These are phyloP conservation scores for Drosophila subobscura DNA, from an alignment of 1,140 invertebrate species.

Conservation along the genomic window DNA sequence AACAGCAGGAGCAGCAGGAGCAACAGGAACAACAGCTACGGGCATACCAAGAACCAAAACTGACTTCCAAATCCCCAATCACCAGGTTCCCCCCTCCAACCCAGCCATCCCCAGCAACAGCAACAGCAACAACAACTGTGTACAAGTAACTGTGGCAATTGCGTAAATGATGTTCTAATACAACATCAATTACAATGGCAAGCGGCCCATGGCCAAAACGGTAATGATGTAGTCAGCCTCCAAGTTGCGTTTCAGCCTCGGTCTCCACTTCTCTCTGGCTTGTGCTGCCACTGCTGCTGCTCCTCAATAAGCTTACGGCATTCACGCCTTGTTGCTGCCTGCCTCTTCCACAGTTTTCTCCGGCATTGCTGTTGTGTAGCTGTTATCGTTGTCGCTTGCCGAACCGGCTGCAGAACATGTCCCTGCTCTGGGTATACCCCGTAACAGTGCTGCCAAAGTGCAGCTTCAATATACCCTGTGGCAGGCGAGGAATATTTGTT, in stretches of 20 bases:
- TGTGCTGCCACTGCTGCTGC: conserved; percentile 21
- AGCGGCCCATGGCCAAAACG: conserved; percentile 73
- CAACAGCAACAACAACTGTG: conserved; percentile 18
- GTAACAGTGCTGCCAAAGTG: conserved; percentile 22
- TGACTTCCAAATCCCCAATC: too few relatives aligned
- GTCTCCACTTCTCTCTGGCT: not conserved
- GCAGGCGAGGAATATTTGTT: too few relatives aligned
- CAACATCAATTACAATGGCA: conserved; percentile 81
- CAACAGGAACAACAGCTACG: not conserved
- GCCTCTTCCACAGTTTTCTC: conserved; percentile 2
- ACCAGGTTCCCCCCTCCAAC: not conserved
- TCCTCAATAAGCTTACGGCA: conserved; percentile 67
- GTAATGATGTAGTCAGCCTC: conserved; percentile 73
- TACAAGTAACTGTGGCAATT: conserved; percentile 66
- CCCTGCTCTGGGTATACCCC: conserved; percentile 39
- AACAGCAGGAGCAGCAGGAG: not conserved
- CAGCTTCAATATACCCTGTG: conserved; percentile 6
- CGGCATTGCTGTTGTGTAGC: conserved; percentile 47
- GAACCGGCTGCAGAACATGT: conserved; percentile 37
- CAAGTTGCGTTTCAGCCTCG: conserved; percentile 53
- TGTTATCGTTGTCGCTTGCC: conserved; percentile 67
- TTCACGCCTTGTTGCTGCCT: conserved; percentile 76
- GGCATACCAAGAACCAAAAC: too few relatives aligned
- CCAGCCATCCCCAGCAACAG: conserved; percentile 10
- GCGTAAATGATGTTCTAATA: conserved; percentile 81